Conservation (phyloP, 2,888 invertebrate genomes). For the Thymelicus sylvestris region DNA sequence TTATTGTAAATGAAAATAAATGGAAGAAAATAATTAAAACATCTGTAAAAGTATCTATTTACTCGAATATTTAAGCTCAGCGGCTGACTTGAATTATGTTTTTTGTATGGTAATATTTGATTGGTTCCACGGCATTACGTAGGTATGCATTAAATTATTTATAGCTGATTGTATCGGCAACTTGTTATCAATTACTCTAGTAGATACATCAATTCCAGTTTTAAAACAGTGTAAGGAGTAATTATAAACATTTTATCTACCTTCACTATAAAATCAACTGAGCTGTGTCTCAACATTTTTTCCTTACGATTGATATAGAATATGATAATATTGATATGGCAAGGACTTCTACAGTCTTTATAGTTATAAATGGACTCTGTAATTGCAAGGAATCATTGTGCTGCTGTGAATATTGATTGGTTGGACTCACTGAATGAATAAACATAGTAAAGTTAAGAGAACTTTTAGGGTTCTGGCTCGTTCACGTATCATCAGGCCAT, state of each 20-base stretch:
- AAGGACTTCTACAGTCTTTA: too few species aligned
- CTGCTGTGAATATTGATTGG: too few species aligned
- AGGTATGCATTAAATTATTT: conserved; percentile 36
- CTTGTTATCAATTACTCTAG: conserved; percentile 29
- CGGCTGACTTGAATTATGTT: conserved; percentile 33
- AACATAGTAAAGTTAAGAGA: too few species aligned
- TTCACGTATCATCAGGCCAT: too few species aligned
- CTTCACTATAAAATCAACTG: neutral
- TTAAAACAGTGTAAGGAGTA: conserved; percentile 13
- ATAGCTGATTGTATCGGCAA: conserved; percentile 34
- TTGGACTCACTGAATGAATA: too few species aligned
- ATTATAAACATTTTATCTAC: neutral
- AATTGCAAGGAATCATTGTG: too few species aligned
- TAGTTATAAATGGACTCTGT: too few species aligned
- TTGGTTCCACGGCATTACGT: conserved; percentile 30
- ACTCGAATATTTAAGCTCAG: conserved; percentile 30
- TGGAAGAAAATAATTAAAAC: conserved; percentile 37
- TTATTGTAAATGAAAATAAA: conserved; percentile 37
- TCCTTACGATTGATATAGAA: neutral
- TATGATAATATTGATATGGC: too few species aligned
- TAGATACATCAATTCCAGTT: conserved; percentile 22
- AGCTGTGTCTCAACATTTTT: neutral
- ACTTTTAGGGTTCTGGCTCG: too few species aligned
- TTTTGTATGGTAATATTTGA: conserved; percentile 35
- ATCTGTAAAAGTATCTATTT: conserved; percentile 37